phyloP scores from a whole-genome alignment of 2,888 invertebrate genomes.

The Molorchus minor region DNA sequence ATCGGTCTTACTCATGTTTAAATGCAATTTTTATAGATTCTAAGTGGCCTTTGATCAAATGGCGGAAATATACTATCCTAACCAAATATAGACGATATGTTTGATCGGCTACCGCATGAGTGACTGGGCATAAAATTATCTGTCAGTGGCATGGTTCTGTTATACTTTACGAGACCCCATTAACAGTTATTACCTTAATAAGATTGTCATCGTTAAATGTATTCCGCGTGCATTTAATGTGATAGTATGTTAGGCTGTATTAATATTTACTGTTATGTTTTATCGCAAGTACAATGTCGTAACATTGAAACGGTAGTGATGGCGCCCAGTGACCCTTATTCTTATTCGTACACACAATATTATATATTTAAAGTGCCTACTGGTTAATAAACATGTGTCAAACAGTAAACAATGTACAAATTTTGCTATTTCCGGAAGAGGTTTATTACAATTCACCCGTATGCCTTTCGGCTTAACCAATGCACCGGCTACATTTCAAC shows the following conservation, averaged over 20 bases:
- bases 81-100: slow-evolving; percentile 3
- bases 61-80: background rate
- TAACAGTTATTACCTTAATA: slow-evolving; percentile 6
- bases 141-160: background rate
- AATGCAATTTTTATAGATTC: too few relatives aligned
- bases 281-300: slow-evolving; percentile 3
- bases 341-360: too few relatives aligned
- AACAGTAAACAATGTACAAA: too few relatives aligned
- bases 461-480: too few relatives aligned
- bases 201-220: slow-evolving; percentile 5
- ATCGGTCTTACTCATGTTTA: too few relatives aligned
- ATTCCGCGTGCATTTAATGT: slow-evolving; percentile 4
- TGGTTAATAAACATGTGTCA: too few relatives aligned
- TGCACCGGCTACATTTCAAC: too few relatives aligned
- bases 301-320: slow-evolving; percentile 1
- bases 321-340: too few relatives aligned
- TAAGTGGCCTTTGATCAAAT: background rate
- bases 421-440: too few relatives aligned
- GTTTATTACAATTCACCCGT: too few relatives aligned
- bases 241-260: slow-evolving; percentile 4
- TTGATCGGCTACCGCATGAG: slow-evolving; percentile 1
- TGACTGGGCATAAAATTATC: slow-evolving; percentile 4
- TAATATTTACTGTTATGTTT: slow-evolving; percentile 8
- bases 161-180: slow-evolving; percentile 6
- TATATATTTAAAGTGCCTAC: too few relatives aligned